Evolutionary conservation across 1,140 invertebrate species (phyloP).

Genomic region (Sweltsa coloradensis): DNA sequence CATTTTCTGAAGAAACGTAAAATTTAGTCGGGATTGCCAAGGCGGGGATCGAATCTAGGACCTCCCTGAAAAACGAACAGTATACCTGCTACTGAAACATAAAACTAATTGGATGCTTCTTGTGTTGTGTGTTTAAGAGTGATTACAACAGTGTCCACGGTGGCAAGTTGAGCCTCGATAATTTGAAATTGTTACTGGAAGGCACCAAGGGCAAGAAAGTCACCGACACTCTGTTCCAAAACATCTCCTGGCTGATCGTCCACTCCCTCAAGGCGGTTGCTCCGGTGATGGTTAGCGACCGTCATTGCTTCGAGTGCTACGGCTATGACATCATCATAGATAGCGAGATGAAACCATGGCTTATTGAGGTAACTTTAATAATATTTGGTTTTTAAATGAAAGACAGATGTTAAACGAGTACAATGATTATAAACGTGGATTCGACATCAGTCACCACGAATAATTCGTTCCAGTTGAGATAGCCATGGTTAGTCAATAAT

Average conservation of each 20-base stretch:
- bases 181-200: constrained; percentile 80
- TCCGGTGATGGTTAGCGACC: constrained; percentile 59
- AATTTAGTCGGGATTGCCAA: too few relatives aligned
- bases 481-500: too few relatives aligned
- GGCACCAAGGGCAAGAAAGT: constrained; percentile 80
- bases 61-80: too few relatives aligned
- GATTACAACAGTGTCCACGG: constrained; percentile 93
- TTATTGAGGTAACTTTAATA: constrained; percentile 48
- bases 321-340: constrained; percentile 84
- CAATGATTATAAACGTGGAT: too few relatives aligned
- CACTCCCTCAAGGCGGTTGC: constrained; percentile 64
- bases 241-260: constrained; percentile 47
- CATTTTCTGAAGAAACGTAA: too few relatives aligned
- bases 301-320: constrained; percentile 74
- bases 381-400: background rate
- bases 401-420: too few relatives aligned
- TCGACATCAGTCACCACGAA: too few relatives aligned
- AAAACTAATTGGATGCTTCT: too few relatives aligned
- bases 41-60: too few relatives aligned
- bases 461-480: too few relatives aligned
- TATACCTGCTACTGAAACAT: too few relatives aligned
- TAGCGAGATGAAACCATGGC: constrained; percentile 72
- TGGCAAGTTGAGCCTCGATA: constrained; percentile 88
- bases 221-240: constrained; percentile 69
- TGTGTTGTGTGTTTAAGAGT: too few relatives aligned